phyloP scores from a whole-genome alignment of 2,888 invertebrate genomes.

The Marronus borbonicus region DNA sequence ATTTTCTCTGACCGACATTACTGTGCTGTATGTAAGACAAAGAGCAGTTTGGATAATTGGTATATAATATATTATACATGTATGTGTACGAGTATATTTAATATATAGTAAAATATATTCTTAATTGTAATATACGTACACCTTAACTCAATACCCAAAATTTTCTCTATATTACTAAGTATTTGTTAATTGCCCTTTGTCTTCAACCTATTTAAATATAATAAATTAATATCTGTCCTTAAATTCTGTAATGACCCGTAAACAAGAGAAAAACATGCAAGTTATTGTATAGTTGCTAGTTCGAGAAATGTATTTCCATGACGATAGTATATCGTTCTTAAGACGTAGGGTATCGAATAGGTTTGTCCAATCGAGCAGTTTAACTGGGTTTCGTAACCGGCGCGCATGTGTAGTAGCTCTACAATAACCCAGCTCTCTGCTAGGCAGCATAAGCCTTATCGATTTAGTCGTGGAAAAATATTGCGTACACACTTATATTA shows the following conservation, averaged over 20 bases:
- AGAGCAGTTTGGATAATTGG: slow-evolving; percentile 24
- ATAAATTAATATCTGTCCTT: slow-evolving; percentile 22
- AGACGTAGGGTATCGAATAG: background rate
- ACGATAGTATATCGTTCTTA: slow-evolving; percentile 35
- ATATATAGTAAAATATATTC: slow-evolving; percentile 10
- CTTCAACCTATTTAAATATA: slow-evolving; percentile 29
- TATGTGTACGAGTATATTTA: slow-evolving; percentile 19
- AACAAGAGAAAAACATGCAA: background rate
- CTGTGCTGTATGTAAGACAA: slow-evolving; percentile 38
- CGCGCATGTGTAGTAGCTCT: slow-evolving; percentile 6
- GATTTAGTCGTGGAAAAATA: slow-evolving; percentile 53
- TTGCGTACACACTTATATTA: slow-evolving; percentile 61
- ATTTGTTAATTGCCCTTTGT: slow-evolving; percentile 38
- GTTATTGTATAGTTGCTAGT: slow-evolving; percentile 38
- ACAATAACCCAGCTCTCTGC: slow-evolving; percentile 4
- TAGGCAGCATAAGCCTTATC: background rate
- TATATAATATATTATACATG: background rate
- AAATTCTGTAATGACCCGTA: slow-evolving; percentile 2
- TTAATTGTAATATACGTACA: slow-evolving; percentile 25
- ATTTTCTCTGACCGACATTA: slow-evolving; percentile 27
- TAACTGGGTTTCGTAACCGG: slow-evolving; percentile 45
- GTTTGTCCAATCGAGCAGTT: slow-evolving; percentile 14
- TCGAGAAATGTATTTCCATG: slow-evolving; percentile 46
- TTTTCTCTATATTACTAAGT: background rate
- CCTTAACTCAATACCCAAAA: background rate